A percentile compares a stretch with the other conserved stretches of the same genome.
These are phyloP conservation scores for Nemoura dubitans DNA, from an alignment of 2,888 invertebrate species.

Conservation along the genomic window DNA sequence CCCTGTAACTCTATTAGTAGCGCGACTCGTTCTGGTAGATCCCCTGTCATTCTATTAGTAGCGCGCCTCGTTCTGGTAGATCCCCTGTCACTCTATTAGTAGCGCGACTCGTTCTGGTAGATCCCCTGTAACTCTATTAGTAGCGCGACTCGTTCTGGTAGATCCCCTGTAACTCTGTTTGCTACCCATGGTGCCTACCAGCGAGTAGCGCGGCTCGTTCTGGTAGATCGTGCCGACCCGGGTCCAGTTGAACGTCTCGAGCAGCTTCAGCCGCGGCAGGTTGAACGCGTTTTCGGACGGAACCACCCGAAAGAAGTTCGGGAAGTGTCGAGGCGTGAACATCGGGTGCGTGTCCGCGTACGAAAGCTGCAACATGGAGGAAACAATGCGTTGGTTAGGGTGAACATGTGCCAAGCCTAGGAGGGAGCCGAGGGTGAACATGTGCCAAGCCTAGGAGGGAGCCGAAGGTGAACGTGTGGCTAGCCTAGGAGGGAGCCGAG, in stretches of 20 bases:
- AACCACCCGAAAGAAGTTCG: slow-evolving; percentile 96
- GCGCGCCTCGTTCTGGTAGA: no score
- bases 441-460: not conserved
- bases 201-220: slow-evolving; percentile 91
- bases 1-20: no score
- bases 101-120: no score
- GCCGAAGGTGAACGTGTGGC: not conserved
- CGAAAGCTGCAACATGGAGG: slow-evolving; percentile 73
- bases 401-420: not conserved
- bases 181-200: slow-evolving; percentile 72
- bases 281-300: slow-evolving; percentile 97
- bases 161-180: no score
- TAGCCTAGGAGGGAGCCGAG: not conserved
- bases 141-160: no score
- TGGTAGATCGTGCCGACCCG: slow-evolving; percentile 96
- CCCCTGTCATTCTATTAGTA: no score
- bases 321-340: slow-evolving; percentile 92
- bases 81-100: no score
- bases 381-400: not conserved
- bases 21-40: no score
- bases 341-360: slow-evolving; percentile 98
- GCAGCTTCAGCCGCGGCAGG: slow-evolving; percentile 85
- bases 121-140: no score
- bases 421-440: not conserved
- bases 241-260: slow-evolving; percentile 96